A percentile compares a stretch with the other conserved stretches of the same genome.
These are phyloP conservation scores for Mesodorylaimus sp. DNA, from an alignment of 2,888 invertebrate genomes.

Conservation along the genomic window DNA sequence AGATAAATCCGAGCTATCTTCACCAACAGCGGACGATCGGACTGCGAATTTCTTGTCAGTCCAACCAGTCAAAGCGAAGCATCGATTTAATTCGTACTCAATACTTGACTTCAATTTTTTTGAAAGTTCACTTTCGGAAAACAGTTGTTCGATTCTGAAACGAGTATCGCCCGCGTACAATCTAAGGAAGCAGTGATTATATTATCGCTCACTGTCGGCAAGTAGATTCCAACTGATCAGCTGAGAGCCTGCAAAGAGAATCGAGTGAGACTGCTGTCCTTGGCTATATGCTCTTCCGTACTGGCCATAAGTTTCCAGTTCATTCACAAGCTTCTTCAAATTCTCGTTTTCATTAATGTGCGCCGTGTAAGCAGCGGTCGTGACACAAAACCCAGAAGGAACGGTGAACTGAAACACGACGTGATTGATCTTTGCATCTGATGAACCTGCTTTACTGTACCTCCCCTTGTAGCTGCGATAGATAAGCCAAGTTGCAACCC, in stretches of 20 bases:
- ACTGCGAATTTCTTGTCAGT: not conserved
- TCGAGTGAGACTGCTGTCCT: too few species aligned
- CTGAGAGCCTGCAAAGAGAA: too few species aligned
- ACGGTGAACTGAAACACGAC: conserved; percentile 37
- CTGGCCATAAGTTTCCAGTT: not conserved
- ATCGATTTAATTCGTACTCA: not conserved
- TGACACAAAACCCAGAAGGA: conserved; percentile 52
- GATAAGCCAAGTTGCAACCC: not conserved
- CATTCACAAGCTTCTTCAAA: not conserved
- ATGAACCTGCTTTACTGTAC: not conserved
- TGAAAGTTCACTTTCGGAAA: not conserved
- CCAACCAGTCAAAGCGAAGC: not conserved
- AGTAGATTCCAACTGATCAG: too few species aligned
- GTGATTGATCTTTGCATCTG: not conserved
- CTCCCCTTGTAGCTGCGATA: not conserved
- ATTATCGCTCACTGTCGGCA: too few species aligned
- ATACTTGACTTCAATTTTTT: not conserved
- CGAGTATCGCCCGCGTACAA: too few species aligned
- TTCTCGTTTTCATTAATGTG: conserved; percentile 37
- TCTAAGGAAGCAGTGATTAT: too few species aligned
- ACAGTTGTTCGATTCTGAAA: not conserved
- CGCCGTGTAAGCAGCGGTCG: conserved; percentile 43
- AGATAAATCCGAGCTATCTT: conserved; percentile 58
- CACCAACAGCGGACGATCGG: conserved; percentile 43
- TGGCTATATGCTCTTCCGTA: too few species aligned